These are phyloP conservation scores for Rhabditophanes sp. DNA, from an alignment of 2,888 invertebrate species.

Conservation along the genomic window DNA sequence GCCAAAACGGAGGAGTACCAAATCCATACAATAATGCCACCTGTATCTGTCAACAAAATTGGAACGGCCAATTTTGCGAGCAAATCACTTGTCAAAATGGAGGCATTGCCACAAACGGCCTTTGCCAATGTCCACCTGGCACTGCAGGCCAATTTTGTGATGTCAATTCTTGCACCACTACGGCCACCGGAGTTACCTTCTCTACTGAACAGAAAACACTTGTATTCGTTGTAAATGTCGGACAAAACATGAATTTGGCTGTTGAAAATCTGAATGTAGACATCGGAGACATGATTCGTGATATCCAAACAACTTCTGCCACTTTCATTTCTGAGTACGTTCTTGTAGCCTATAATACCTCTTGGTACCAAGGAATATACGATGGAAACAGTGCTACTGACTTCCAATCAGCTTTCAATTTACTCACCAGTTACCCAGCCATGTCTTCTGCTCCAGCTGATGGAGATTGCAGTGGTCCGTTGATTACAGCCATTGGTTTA, in stretches of 20 bases:
- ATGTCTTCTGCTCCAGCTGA: slow-evolving; percentile 2
- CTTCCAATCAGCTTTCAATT: too few relatives aligned
- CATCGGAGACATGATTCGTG: slow-evolving; percentile 12
- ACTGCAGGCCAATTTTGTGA: slow-evolving; percentile 24
- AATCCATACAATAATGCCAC: slow-evolving; percentile 19
- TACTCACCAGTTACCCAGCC: neutral
- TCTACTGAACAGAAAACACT: slow-evolving; percentile 17
- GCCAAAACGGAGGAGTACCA: slow-evolving; percentile 26
- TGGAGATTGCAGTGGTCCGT: slow-evolving; percentile 15
- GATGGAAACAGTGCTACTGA: neutral
- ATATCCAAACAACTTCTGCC: slow-evolving; percentile 14
- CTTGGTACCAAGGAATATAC: neutral
- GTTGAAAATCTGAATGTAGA: slow-evolving; percentile 11
- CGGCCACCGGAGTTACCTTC: slow-evolving; percentile 15
- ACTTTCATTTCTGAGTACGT: slow-evolving; percentile 25
- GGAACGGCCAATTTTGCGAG: slow-evolving; percentile 18
- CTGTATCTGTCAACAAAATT: slow-evolving; percentile 25
- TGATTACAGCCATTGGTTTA: slow-evolving; percentile 18
- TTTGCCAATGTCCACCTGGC: slow-evolving; percentile 23
- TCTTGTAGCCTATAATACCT: slow-evolving; percentile 16
- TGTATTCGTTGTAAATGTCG: slow-evolving; percentile 23
- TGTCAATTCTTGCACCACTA: slow-evolving; percentile 17
- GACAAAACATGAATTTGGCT: slow-evolving; percentile 17
- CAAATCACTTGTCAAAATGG: slow-evolving; percentile 22
- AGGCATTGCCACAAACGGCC: slow-evolving; percentile 15